Conservation (phyloP, 1,140 invertebrate genomes). For the Bombus superbus region DNA sequence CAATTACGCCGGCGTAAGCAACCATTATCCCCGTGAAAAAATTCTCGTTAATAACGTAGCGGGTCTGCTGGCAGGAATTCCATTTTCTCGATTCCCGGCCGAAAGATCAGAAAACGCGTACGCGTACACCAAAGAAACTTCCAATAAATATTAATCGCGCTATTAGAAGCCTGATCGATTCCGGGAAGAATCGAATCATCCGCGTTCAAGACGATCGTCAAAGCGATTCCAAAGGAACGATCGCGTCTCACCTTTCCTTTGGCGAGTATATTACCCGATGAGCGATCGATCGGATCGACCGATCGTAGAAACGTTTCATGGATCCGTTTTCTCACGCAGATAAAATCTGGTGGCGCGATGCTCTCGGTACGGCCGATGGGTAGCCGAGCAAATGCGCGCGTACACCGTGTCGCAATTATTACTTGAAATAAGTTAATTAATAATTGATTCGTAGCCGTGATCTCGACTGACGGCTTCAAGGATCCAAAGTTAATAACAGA, state of each 20-base stretch:
- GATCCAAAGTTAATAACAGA: conserved; percentile 18
- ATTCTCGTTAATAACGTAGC: background rate
- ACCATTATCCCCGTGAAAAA: background rate
- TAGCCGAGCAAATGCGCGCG: background rate
- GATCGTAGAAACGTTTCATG: conserved; percentile 27
- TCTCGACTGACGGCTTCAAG: background rate
- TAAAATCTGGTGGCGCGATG: conserved; percentile 24
- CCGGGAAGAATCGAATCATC: background rate
- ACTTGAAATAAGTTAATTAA: conserved; percentile 44
- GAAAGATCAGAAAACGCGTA: background rate
- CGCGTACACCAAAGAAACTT: background rate
- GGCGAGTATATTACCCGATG: conserved; percentile 5
- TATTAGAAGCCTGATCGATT: conserved; percentile 4
- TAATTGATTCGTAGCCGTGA: conserved; percentile 27
- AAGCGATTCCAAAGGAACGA: background rate
- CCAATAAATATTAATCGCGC: conserved; percentile 11
- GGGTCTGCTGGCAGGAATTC: background rate
- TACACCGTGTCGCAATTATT: conserved; percentile 39
- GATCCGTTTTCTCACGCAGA: conserved; percentile 51
- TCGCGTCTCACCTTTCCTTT: conserved; percentile 25
- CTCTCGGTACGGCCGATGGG: background rate
- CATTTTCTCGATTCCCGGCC: background rate
- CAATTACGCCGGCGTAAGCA: background rate
- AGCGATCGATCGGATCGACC: conserved; percentile 4
- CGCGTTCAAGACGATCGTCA: background rate